Conservation (phyloP, 2,797 vertebrate species). For the Hydrocynus forskahlii region DNA sequence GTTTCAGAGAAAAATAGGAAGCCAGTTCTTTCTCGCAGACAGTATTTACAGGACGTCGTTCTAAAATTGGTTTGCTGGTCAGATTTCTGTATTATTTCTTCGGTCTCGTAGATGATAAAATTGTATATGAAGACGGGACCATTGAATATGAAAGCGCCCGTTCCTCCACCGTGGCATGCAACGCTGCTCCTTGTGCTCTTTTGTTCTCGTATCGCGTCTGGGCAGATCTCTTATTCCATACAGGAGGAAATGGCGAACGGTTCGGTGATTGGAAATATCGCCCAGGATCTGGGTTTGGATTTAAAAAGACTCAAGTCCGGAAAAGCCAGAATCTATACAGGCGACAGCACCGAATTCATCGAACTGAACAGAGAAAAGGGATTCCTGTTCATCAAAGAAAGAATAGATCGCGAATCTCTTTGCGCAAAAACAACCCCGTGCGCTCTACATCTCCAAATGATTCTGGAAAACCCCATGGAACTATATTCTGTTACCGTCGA, state of each 20-base stretch:
- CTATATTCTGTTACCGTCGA: slow-evolving; percentile 28
- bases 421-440: slow-evolving; percentile 65
- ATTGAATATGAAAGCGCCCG: not conserved
- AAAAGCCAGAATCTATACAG: slow-evolving; percentile 67
- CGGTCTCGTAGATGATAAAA: no score
- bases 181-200: slow-evolving; percentile 34
- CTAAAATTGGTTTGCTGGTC: no score
- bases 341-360: slow-evolving; percentile 69
- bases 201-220: slow-evolving; percentile 15
- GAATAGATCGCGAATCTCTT: slow-evolving; percentile 71
- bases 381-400: slow-evolving; percentile 63
- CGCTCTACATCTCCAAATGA: slow-evolving; percentile 67
- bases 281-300: slow-evolving; percentile 62
- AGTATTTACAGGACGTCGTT: no score
- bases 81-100: no score
- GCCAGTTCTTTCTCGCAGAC: no score
- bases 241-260: slow-evolving; percentile 46
- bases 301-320: slow-evolving; percentile 60
- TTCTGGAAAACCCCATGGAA: slow-evolving; percentile 55
- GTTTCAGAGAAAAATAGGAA: no score
- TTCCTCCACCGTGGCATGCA: not conserved
- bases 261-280: slow-evolving; percentile 41
- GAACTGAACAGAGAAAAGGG: slow-evolving; percentile 65
- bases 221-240: slow-evolving; percentile 48
- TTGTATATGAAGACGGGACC: no score